Evolutionary conservation across 2,113 vertebrate species (phyloP), one percentile per base, ranked within the genome.

Genomic region (Ctenodactylus gundi): DNA sequence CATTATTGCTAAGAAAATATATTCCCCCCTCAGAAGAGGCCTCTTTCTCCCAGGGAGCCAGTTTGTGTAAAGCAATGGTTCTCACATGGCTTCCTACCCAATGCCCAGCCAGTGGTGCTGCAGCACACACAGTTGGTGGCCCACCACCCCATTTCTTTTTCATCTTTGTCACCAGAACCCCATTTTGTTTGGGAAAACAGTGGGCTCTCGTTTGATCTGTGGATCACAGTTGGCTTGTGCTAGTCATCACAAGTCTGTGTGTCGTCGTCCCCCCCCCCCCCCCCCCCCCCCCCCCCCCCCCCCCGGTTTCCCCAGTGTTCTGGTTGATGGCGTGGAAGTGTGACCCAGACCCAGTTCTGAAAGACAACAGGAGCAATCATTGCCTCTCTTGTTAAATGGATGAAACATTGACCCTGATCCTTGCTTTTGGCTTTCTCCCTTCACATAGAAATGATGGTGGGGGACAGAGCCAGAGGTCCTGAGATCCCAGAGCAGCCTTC

Each of bases 1-100:
- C 94, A 75, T 93, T 67, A 68, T 78, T 73, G 57, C 76, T 97
- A 85, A 75, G 65, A 75, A 90, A 60, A 85, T 90, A 58, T 93
- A 95, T 62, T 87, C 87, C 44, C 67, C 21, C 73, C 65, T 53
- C 82, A 58, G 85, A 91, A 55, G 13, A 91, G 67, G 81, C 86
- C 39, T 96, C 67, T 85, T 94, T 95, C 88, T 93, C 2, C 34
- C 4, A 9, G 78, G 73, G 53, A 92, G 29, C 49, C 20, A 9
- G n/a, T 67, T 82, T 68, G 49, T 88, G 6, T 46, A 72, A 68
- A 64, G 2, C 62, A 65, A 2, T 4, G 36, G 39, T 77, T 92
- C 73, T 62, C 86, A 17, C 6, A 65, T 11, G 5, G 68, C 64
- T 73, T 58, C 46, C n/a, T 3, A 85, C 29, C 23, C 25, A 23